Evolutionary conservation across 2,797 vertebrate genomes (phyloP).

Genomic region (Potorous gilbertii): DNA sequence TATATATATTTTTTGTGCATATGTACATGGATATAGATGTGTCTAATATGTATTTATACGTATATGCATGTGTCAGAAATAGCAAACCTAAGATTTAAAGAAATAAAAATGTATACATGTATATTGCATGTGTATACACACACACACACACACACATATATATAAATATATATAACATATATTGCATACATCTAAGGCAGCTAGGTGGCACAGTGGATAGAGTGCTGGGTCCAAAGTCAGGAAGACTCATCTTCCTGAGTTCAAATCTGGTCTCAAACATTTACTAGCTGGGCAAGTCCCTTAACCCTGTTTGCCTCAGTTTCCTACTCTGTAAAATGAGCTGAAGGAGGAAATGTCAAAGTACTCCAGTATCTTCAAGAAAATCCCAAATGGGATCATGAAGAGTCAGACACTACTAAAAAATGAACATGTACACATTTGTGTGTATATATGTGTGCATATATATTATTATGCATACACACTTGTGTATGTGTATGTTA

Average conservation of each 20-base stretch:
- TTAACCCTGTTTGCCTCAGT: neutral
- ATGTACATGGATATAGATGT: neutral
- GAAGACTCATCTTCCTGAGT: neutral
- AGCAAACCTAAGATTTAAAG: neutral
- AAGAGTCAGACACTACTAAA: neutral
- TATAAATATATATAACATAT: too few relatives aligned
- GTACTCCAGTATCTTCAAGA: neutral
- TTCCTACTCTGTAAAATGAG: neutral
- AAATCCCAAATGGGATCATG: neutral
- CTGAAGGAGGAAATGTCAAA: neutral
- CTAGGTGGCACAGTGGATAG: neutral
- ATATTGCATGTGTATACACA: neutral
- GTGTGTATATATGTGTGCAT: neutral
- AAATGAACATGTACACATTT: neutral
- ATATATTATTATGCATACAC: neutral
- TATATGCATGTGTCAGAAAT: neutral
- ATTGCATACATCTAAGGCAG: neutral
- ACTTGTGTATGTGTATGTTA: neutral
- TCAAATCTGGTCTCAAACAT: neutral
- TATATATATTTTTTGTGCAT: neutral
- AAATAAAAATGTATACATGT: neutral
- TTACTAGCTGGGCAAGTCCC: neutral
- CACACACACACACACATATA: neutral
- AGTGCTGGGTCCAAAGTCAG: neutral
- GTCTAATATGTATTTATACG: neutral